Evolutionary conservation across 2,888 invertebrate species (phyloP), one percentile per base, ranked within the genome.

Genomic region (Sinodicranocentrus sp.): DNA sequence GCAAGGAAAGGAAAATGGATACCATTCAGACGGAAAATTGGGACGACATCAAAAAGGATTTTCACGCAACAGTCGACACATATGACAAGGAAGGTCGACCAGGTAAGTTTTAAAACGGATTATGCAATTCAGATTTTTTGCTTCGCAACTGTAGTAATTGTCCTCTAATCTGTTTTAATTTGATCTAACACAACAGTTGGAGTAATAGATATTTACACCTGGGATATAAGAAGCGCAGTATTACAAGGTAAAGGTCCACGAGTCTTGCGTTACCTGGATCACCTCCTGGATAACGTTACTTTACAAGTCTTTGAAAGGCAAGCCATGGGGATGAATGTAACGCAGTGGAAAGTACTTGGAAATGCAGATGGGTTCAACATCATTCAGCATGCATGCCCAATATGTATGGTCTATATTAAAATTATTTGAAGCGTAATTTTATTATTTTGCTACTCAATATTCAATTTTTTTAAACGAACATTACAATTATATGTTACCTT

Each of bases 311-410:
- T 63, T 23, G 63, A 71, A 19, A 19, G 43, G 13, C 79, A 71
- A 17, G 54, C 26, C 1, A 48, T n/a, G 17, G 79, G 79, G 8
- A 70, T 71, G 71, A 70, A 79, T 17, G 79, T 79, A 6, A 79
- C 79, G 0, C 79, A 79, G 21, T 71, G 61, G 61, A 63, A 19
- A 2, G 63, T 71, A 5, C 10, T 79, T 0, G 63, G 57, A 0
- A 71, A 39, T 19, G 63, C 52, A 1, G 79, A 79, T 25, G 79
- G 79, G 1, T 71, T 71, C 25, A 79, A 79, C 33, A 3, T 79
- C 25, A 23, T 78, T 2, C n/a, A 57, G 13, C 77, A 78, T 26
- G 77, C 33, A 17, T 77, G 77, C 17, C 57, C 67, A 5, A 0
- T 78, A 0, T 78, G 78, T 77, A 57, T n/a, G n/a, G n/a, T n/a